A percentile compares a stretch with the other conserved stretches of the same genome.
Conservation (phyloP, 2,797 vertebrate species). For the Pseudomugil tenellus region DNA sequence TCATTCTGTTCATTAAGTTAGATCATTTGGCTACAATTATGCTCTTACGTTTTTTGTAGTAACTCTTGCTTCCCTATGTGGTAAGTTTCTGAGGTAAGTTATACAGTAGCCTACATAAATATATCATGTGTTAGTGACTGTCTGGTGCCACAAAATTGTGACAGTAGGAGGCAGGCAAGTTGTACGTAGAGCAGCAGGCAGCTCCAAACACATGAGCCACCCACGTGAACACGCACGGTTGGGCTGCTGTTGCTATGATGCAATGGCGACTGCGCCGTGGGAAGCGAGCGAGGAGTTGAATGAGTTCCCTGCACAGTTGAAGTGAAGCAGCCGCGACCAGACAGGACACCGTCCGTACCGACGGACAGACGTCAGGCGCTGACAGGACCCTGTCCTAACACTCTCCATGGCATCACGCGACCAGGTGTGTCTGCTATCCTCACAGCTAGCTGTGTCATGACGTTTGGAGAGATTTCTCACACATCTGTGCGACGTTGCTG, state of each 20-base stretch:
- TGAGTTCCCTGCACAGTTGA: slow-evolving; percentile 72
- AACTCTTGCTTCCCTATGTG: neutral
- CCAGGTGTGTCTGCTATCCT: slow-evolving; percentile 65
- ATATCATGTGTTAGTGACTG: too few relatives aligned
- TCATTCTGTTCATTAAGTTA: too few relatives aligned
- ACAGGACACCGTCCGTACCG: slow-evolving; percentile 31
- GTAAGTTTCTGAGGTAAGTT: neutral
- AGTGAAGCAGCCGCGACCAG: slow-evolving; percentile 53
- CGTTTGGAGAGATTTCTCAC: slow-evolving; percentile 60
- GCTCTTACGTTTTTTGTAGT: neutral
- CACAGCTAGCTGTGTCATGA: slow-evolving; percentile 72
- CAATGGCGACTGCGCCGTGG: slow-evolving; percentile 79
- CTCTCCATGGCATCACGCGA: slow-evolving; percentile 42
- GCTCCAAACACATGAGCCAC: slow-evolving; percentile 1
- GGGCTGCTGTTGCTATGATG: slow-evolving; percentile 78
- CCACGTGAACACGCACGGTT: slow-evolving; percentile 64
- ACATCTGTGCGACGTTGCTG: slow-evolving; percentile 78
- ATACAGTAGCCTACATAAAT: too few relatives aligned
- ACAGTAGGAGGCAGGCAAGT: slow-evolving; percentile 65
- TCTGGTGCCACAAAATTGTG: neutral
- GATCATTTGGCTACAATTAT: neutral
- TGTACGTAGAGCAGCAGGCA: slow-evolving; percentile 3
- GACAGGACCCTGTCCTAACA: slow-evolving; percentile 1
- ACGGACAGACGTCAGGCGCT: slow-evolving; percentile 22
- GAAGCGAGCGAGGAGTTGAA: slow-evolving; percentile 76